Conservation (phyloP, 1,140 invertebrate species). For the Euwallacea similis region DNA sequence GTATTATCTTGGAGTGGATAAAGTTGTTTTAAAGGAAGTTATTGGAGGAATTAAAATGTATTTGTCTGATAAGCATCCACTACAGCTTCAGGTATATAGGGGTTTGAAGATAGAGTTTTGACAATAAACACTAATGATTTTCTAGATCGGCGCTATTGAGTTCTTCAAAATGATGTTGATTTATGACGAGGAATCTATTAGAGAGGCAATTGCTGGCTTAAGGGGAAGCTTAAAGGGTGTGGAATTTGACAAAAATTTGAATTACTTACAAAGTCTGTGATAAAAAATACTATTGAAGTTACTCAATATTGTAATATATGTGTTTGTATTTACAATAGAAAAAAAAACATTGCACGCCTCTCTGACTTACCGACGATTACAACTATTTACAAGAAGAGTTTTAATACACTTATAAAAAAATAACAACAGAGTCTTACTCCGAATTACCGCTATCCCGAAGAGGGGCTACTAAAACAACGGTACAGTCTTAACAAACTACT, state of each 20-base stretch:
- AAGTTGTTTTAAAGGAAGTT: slow-evolving; percentile 56
- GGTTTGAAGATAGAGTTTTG: background rate
- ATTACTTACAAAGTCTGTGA: too few relatives aligned
- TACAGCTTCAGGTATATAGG: slow-evolving; percentile 61
- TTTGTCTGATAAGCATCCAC: slow-evolving; percentile 62
- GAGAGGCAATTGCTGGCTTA: background rate
- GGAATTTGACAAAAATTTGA: too few relatives aligned
- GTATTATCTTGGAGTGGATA: slow-evolving; percentile 58
- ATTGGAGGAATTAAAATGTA: slow-evolving; percentile 58
- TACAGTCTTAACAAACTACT: slow-evolving; percentile 12
- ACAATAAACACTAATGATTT: slow-evolving; percentile 3
- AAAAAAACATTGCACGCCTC: slow-evolving; percentile 29
- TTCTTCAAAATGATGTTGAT: slow-evolving; percentile 36
- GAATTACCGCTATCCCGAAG: slow-evolving; percentile 9
- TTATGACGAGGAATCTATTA: slow-evolving; percentile 27
- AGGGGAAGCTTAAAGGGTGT: background rate
- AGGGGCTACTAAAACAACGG: background rate
- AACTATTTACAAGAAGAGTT: slow-evolving; percentile 22
- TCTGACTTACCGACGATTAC: background rate
- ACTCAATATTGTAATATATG: background rate
- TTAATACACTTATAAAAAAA: slow-evolving; percentile 29
- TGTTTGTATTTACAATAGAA: slow-evolving; percentile 7
- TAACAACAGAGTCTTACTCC: slow-evolving; percentile 28
- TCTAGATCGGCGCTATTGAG: slow-evolving; percentile 34
- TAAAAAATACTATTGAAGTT: slow-evolving; percentile 1